Evolutionary conservation across 2,888 invertebrate genomes (phyloP).

Genomic region (Cheilosia vulpina): DNA sequence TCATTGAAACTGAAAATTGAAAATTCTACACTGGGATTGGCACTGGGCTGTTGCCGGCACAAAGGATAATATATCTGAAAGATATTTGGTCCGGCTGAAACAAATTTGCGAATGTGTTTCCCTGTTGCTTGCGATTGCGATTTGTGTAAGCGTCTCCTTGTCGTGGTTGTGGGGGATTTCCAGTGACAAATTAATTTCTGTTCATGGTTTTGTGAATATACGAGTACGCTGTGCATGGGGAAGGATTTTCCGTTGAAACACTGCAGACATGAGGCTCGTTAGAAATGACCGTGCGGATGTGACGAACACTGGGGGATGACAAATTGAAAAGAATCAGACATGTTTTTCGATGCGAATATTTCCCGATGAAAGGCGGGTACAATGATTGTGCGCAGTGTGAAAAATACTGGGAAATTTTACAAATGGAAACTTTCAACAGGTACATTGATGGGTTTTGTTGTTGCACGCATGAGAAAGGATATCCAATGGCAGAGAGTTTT

Average conservation of each 20-base stretch:
- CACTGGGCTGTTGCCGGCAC: neutral
- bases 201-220: conserved; percentile 25
- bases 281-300: conserved; percentile 41
- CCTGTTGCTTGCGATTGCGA: conserved; percentile 23
- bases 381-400: conserved; percentile 66
- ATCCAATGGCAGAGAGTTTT: conserved; percentile 72
- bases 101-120: conserved; percentile 51
- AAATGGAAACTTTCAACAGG: conserved; percentile 63
- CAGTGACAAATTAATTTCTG: conserved; percentile 53
- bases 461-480: conserved; percentile 65
- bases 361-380: conserved; percentile 70
- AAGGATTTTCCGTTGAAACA: conserved; percentile 18
- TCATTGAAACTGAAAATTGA: conserved; percentile 62
- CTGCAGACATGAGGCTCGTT: neutral
- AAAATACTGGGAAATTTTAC: conserved; percentile 66
- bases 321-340: conserved; percentile 49
- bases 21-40: conserved; percentile 35
- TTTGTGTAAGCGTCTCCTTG: conserved; percentile 33
- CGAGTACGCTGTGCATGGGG: conserved; percentile 1
- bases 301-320: conserved; percentile 44
- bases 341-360: conserved; percentile 27
- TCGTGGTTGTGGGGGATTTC: conserved; percentile 28
- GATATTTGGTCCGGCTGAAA: conserved; percentile 42
- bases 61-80: conserved; percentile 43
- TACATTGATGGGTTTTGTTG: conserved; percentile 61